Evolutionary conservation across 2,797 vertebrate genomes (phyloP), one percentile per base, ranked within the genome.

Genomic region (Podarcis siculus): DNA sequence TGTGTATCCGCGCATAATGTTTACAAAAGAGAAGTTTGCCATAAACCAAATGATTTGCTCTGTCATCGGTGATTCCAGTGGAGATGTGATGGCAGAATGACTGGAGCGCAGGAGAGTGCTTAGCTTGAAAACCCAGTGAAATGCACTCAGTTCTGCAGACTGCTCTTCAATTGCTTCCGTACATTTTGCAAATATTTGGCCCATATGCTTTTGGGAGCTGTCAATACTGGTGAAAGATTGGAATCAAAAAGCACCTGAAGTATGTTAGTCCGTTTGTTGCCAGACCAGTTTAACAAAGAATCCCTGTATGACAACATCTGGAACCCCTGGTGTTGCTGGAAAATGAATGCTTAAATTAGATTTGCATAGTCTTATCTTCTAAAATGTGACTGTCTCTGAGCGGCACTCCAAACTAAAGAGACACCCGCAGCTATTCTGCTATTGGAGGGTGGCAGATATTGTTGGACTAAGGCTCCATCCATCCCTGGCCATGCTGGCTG

Each of bases 21-120:
- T 93, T 91, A 92, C 83, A 88, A 64, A 83, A 15, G 32, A 35
- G 6, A 61, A 84, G 69, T 84, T 81, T 90, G 81, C 27, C 82
- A 49, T 89, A 81, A 86, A 81, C 67, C 9, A 42, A 78, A 25
- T 79, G 76, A 86, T 88, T 86, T 91, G 85, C 61, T 94, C 86
- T 87, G 45, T n/a, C 58, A 21, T 89, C 76, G 78, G 42, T 93
- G 67, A 30, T 61, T 42, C 89, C 55, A 79, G 71, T 67, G 61
- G 19, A 12, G 49, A 78, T 85, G 86, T 76, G 92, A 86, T 90
- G 79, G 90, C 78, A 72, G 35, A 85, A 72, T 0, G 0, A 45
- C 86, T 37, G 19, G 83, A 30, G 2, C 5, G 55, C 83, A 71
- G 0, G 0, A 77, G 13, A 37, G 7, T 3, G n/a, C 35, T 78